A percentile compares a stretch with the other conserved stretches of the same genome.
Conservation (phyloP, 2,888 invertebrate species). For the Drosophila buzzatii region DNA sequence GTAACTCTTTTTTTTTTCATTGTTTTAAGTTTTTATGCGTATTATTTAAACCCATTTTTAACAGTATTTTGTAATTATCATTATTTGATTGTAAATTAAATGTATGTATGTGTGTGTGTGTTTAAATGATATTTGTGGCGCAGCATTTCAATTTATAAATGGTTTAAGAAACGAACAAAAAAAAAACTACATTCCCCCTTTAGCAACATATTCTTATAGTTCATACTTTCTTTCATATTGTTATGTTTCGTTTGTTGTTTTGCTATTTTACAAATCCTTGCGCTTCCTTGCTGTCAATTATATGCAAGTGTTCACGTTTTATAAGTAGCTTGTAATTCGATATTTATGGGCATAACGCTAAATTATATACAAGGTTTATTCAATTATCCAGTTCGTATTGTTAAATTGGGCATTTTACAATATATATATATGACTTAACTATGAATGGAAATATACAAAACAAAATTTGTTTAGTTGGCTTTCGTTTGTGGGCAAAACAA, state of each 20-base stretch:
- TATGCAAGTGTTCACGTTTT: slow-evolving; percentile 16
- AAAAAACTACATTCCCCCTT: slow-evolving; percentile 29
- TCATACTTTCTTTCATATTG: background rate
- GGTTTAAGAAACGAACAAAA: slow-evolving; percentile 26
- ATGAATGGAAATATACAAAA: slow-evolving; percentile 49
- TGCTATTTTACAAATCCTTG: slow-evolving; percentile 51
- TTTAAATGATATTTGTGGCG: slow-evolving; percentile 47
- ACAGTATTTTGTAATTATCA: slow-evolving; percentile 71
- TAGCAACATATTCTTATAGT: slow-evolving; percentile 14
- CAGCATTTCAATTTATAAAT: slow-evolving; percentile 47
- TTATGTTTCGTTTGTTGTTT: background rate
- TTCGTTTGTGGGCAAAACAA: slow-evolving; percentile 33
- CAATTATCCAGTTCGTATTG: slow-evolving; percentile 31
- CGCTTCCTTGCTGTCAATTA: slow-evolving; percentile 9
- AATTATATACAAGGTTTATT: slow-evolving; percentile 75
- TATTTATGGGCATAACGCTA: slow-evolving; percentile 55
- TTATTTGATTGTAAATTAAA: slow-evolving; percentile 55
- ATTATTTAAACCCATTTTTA: slow-evolving; percentile 53
- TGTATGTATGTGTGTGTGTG: slow-evolving; percentile 12
- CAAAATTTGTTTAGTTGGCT: slow-evolving; percentile 62
- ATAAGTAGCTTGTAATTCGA: slow-evolving; percentile 41
- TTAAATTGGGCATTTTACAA: slow-evolving; percentile 42
- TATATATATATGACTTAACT: slow-evolving; percentile 47
- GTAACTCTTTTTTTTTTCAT: slow-evolving; percentile 30
- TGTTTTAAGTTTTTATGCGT: slow-evolving; percentile 35